Evolutionary conservation across 2,888 invertebrate genomes (phyloP), one percentile per base, ranked within the genome.

Genomic region (Caradrina kadenii): DNA sequence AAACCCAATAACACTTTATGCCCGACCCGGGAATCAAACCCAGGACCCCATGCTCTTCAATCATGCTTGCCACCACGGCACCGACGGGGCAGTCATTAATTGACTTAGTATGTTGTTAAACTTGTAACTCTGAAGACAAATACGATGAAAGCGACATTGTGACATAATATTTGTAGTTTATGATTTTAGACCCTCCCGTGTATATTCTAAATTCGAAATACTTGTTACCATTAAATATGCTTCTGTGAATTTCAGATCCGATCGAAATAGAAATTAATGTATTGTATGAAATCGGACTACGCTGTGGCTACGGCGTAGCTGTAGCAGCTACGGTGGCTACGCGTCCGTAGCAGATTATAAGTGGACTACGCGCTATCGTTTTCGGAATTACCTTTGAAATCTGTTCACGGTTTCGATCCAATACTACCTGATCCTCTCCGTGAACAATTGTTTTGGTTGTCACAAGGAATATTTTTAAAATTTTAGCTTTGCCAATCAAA

Each of bases 281-380:
- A 59, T 73, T 53, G 63, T 21, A 61, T 54, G 53, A 73, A 77
- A 69, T 74, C 50, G 60, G 69, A 31, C 79, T 77, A 73, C 69
- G 63, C 39, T 60, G 65, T 10, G 65, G 77, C 74, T 74, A 78
- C 73, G 76, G 60, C 56, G 78, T 73, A 77, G 77, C 49, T 22
- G 31, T 63, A 74, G 42, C 11, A n/a, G 63, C 77, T 77, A 63
- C 55, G 73, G 45, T 19, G 21, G 74, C 60, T 74, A 76, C 61
- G 61, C 31, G 17, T 63, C 35, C 58, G 67, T 76, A 67, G 78
- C 78, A 61, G 76, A 77, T 77, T 72, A 76, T 54, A n/a, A 13
- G 42, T 53, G 13, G 31, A 31, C 50, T 65, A 59, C 48, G 48
- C 31, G 65, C 26, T 48, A 42, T 62, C 59, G 21, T 60, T 71